Base-by-base conservation (phyloP, 2,888 invertebrate genomes). In the Exephanes ischioxanthus region DNA sequence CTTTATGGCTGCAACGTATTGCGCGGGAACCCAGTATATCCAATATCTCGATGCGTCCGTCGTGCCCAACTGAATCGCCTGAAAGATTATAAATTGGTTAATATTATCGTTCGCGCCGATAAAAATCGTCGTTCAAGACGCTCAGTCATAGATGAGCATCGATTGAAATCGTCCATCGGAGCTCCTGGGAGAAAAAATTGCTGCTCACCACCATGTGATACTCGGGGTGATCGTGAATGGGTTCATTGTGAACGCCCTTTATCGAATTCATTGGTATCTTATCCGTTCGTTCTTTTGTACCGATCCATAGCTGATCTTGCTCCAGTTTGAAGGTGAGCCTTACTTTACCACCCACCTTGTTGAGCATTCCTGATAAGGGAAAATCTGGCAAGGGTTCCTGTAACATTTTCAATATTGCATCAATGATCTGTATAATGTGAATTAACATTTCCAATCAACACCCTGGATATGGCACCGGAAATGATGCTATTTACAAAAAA, bases 11-110 rank as follows among this genome's bases (percentile, higher is more conserved):
- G 97, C 97, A 77, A 98, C 96, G 93, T 97, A 98, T 92, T 97
- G 97, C 71, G 98, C 97, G 11, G 98, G 98, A 67, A 98, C 98
- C 98, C 98, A 98, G 94, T 98, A 98, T 85, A 98, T 96, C 98
- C 98, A 98, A 94, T 98, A 98, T 88, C 98, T 95, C 45, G 98
- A 98, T 4, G 98, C 98, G 94, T 98, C 98, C 72, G 98, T 98
- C 9, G 98, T 97, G 19, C 98, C 98, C 89, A 98, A 94, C 94
- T 98, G 98, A 85, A 98, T 95, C 80, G 97, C 98, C 97, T 98
- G 94, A 3, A 91, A 92, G 87, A 58, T 37, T 26, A 70, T 66
- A 45, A 55, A 63, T 78, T 58, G 11, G 14, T 63, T 6, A 4
- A 30, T 66, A 26, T 45, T 67, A 45, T 75, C 14, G 26, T 7